Evolutionary conservation across 2,797 vertebrate species (phyloP).

Genomic region (Peromyscus eremicus): DNA sequence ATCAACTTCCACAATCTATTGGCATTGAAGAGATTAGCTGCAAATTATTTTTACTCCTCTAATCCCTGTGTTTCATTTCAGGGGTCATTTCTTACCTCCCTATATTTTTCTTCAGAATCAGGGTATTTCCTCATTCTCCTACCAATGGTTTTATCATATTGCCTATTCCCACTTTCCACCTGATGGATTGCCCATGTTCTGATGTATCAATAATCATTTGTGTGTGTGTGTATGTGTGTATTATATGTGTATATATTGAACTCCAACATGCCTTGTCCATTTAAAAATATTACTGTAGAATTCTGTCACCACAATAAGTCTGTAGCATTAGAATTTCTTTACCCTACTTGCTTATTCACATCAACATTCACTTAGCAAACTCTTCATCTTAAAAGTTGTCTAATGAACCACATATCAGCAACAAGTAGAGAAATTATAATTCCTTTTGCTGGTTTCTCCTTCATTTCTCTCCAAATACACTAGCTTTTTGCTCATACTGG

Average conservation of each 20-base stretch:
- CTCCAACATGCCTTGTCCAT: not conserved
- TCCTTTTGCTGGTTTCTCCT: not conserved
- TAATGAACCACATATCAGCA: not conserved
- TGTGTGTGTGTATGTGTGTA: no score
- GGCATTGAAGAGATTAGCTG: not conserved
- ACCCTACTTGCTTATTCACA: not conserved
- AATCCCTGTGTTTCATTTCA: not conserved
- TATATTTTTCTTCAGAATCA: not conserved
- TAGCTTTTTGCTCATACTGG: not conserved
- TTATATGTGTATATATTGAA: not conserved
- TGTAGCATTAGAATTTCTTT: not conserved
- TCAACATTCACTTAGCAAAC: not conserved
- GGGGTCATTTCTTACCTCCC: not conserved
- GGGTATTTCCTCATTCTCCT: not conserved
- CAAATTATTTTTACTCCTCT: not conserved
- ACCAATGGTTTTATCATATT: not conserved
- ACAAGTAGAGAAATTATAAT: not conserved
- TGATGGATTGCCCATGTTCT: no score
- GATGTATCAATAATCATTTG: not conserved
- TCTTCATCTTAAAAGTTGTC: not conserved
- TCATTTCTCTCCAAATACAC: not conserved
- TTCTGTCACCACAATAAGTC: not conserved
- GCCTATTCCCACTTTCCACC: not conserved
- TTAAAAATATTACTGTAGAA: constrained; percentile 10
- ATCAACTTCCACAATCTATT: not conserved